phyloP scores from a whole-genome alignment of 1,140 invertebrate species.

The Venturia canescens region DNA sequence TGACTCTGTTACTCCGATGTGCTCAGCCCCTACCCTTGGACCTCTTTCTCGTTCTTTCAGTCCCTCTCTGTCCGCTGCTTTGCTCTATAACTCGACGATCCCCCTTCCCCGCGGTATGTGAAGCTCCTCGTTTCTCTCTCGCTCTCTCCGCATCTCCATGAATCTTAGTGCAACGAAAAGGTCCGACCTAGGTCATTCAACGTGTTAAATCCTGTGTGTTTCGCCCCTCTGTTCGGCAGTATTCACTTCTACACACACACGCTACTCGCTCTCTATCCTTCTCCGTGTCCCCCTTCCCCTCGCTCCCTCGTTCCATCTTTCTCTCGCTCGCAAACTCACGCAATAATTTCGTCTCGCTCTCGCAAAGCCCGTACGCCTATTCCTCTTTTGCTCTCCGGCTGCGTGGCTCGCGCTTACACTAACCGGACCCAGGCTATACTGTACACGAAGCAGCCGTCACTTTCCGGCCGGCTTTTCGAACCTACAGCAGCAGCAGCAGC shows the following conservation, averaged over 20 bases:
- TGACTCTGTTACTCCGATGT: constrained; percentile 43
- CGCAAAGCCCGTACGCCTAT: constrained; percentile 35
- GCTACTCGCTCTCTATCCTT: constrained; percentile 29
- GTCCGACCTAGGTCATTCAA: neutral
- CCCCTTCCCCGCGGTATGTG: neutral
- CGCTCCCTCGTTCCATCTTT: constrained; percentile 15
- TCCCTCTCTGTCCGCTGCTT: constrained; percentile 35
- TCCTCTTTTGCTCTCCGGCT: constrained; percentile 46
- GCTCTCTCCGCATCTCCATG: neutral
- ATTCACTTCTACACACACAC: neutral
- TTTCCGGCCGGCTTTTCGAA: constrained; percentile 67
- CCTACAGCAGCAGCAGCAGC: constrained; percentile 41
- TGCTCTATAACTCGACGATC: constrained; percentile 19
- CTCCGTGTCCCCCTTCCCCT: constrained; percentile 33
- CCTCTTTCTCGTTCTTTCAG: constrained; percentile 34
- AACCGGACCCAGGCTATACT: constrained; percentile 43
- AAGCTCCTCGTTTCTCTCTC: neutral
- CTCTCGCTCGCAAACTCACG: constrained; percentile 41
- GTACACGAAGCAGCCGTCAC: constrained; percentile 61
- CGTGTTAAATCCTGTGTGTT: neutral
- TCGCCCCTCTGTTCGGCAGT: neutral
- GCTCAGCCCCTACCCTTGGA: constrained; percentile 46
- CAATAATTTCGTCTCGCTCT: constrained; percentile 39
- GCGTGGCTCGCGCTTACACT: constrained; percentile 45
- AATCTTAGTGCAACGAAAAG: neutral